phyloP scores from a whole-genome alignment of 2,797 vertebrate genomes.

The Arctocebus calabarensis region DNA sequence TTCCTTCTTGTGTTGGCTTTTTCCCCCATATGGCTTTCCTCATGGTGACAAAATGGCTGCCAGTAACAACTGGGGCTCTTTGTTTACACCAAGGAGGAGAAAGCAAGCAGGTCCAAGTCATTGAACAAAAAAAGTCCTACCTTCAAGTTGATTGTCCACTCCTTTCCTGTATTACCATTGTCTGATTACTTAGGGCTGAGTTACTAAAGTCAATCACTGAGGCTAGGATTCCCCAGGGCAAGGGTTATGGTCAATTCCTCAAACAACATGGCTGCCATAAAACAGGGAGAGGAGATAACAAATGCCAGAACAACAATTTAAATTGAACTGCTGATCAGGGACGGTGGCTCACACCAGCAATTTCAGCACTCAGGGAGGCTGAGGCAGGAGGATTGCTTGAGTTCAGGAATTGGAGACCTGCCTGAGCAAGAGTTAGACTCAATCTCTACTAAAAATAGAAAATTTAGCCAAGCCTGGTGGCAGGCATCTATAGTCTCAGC shows the following conservation, averaged over 20 bases:
- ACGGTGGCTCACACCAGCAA: too few relatives aligned
- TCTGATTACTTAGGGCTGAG: neutral
- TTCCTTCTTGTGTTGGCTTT: neutral
- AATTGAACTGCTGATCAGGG: too few relatives aligned
- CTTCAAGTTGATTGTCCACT: too few relatives aligned
- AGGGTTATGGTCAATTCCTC: neutral
- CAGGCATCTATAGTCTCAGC: too few relatives aligned
- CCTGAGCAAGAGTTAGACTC: too few relatives aligned
- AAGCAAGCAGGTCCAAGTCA: neutral
- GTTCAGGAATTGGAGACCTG: too few relatives aligned
- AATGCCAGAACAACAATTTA: neutral
- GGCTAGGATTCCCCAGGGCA: too few relatives aligned
- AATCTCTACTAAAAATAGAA: too few relatives aligned
- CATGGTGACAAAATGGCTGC: neutral
- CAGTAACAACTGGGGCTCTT: neutral
- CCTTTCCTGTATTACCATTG: neutral
- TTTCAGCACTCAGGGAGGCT: too few relatives aligned
- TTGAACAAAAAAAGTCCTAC: neutral
- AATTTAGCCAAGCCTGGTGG: too few relatives aligned
- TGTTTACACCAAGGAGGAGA: neutral
- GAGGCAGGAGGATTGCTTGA: too few relatives aligned
- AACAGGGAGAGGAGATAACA: neutral
- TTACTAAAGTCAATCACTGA: neutral
- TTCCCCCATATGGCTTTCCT: neutral
- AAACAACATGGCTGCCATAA: neutral